Evolutionary conservation across 2,888 invertebrate genomes (phyloP).

Genomic region (Philereme transversata): DNA sequence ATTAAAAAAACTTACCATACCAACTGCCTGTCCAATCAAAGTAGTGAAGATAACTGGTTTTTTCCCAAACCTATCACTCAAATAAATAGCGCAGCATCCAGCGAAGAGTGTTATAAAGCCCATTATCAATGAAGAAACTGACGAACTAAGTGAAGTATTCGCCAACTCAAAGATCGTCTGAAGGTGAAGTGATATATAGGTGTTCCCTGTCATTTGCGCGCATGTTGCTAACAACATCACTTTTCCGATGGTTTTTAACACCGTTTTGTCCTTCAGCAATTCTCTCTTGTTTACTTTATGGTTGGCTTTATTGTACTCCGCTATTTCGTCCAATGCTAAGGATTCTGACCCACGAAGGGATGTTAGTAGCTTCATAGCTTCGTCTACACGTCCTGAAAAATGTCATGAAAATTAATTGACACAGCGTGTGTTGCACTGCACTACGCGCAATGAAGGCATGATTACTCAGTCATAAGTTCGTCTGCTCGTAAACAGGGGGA

Average conservation of each 20-base stretch:
- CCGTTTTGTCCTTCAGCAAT: constrained; percentile 41
- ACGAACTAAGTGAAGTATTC: constrained; percentile 47
- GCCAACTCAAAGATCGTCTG: constrained; percentile 54
- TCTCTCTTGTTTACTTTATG: constrained; percentile 31
- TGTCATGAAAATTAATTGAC: background rate
- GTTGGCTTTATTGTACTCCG: constrained; percentile 39
- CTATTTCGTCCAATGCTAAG: constrained; percentile 40
- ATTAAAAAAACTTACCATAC: constrained; percentile 47
- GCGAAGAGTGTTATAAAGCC: constrained; percentile 50
- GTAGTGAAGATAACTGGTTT: constrained; percentile 46
- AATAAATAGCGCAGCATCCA: constrained; percentile 43
- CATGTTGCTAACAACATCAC: constrained; percentile 43
- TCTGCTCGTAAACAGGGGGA: too few relatives aligned
- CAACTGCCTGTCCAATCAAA: constrained; percentile 44
- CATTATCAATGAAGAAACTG: constrained; percentile 50
- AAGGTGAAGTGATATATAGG: constrained; percentile 50
- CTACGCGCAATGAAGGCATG: too few relatives aligned
- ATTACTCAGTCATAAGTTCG: too few relatives aligned
- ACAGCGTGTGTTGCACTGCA: too few relatives aligned
- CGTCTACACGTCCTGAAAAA: constrained; percentile 40
- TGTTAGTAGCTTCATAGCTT: constrained; percentile 42
- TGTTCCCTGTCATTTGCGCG: constrained; percentile 49
- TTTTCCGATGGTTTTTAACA: constrained; percentile 45
- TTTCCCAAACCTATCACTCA: constrained; percentile 50
- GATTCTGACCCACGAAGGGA: constrained; percentile 40